Evolutionary conservation across 2,797 vertebrate genomes (phyloP), one percentile per base, ranked within the genome.

Genomic region (Distichodus sexfasciatus): DNA sequence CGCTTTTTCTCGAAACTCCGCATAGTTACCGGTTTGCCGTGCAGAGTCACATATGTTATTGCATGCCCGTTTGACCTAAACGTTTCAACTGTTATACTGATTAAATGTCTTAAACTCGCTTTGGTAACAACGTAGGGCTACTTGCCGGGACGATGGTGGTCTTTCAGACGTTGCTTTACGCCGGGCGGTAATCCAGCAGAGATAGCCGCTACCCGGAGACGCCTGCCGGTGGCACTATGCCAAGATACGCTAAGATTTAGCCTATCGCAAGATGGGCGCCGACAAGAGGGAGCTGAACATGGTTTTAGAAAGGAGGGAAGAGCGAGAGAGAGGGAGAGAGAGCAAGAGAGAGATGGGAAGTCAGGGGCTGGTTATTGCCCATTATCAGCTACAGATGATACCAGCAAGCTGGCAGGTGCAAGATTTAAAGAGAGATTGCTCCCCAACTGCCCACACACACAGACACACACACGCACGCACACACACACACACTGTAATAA

Each of bases 241-340:
- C 81, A 80, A 85, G 86, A 86, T 86, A 72, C 80, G 80, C 82
- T 85, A 43, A 44, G 84, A 79, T 84, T 86, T 81, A 15, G 43
- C 81, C 81, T 84, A 85, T 84, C 68, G 1, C 41, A 51, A 74
- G 72, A 79, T 66, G 54, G 50, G 55, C 61, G 74, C 53, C 66
- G 70, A 69, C 3, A 6, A 35, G 54, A 68, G 51, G 64, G 59
- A 69, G 48, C 24, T 15, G 44, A 59, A 72, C 65, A 75, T 70
- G 73, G 72, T 77, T 70, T 70, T 47, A 41, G 53, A 55, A 74
- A 67, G 50, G 26, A 59, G 69, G 54, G 41, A 10, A 6, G 14
- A 23, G 72, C 65, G 53, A 21, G 21, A 19, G 17, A 24, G 38
- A 50, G 4, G 5, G 54, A 21, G 24, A 47, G 46, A 61, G 38